Base-by-base conservation (phyloP, 2,113 vertebrate species). In the Pao palembangensis region DNA sequence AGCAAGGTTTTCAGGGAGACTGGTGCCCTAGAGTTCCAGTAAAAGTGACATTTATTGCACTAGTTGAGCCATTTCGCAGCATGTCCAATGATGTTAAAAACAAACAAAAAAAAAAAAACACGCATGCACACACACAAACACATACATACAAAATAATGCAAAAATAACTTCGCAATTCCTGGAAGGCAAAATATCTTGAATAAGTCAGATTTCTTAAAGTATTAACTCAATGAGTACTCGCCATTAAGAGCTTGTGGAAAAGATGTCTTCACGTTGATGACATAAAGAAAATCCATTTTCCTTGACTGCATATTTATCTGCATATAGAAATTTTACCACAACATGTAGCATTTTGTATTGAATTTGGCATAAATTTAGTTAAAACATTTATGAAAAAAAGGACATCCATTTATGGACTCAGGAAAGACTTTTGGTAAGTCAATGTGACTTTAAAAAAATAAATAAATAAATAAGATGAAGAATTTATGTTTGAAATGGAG, bases 11-110 rank as follows among this genome's bases (percentile, higher is more conserved):
- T 23, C 1, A 23, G 41, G 21, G 41, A 57, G 44, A 58, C 0
- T 6, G 19, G 73, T n/a, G 10, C 17, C 61, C 60, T 46, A 7
- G 8, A 49, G 14, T 48, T 62, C 71, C 87, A 88, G 85, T 87
- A 83, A 84, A 69, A 55, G 77, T 38, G 87, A 88, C 84, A 78
- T 34, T 62, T 88, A 88, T 88, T 87, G 86, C 88, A 87, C 86
- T 38, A 67, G 19, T 67, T 66, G 28, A 78, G 63, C 72, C 72
- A 10, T 54, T 17, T 23, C 34, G 68, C 68, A 62, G 66, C 71
- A 68, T 64, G 46, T 85, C 57, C 64, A 51, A 34, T 54, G 43
- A 78, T 57, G 55, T 50, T 28, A 62, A 67, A 17, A 48, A 55
- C 18, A 43, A 43, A 6, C 42, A 3, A 44, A 44, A 44, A 13